These are phyloP conservation scores for Thera britannica DNA, from an alignment of 2,888 invertebrate genomes.

Conservation along the genomic window DNA sequence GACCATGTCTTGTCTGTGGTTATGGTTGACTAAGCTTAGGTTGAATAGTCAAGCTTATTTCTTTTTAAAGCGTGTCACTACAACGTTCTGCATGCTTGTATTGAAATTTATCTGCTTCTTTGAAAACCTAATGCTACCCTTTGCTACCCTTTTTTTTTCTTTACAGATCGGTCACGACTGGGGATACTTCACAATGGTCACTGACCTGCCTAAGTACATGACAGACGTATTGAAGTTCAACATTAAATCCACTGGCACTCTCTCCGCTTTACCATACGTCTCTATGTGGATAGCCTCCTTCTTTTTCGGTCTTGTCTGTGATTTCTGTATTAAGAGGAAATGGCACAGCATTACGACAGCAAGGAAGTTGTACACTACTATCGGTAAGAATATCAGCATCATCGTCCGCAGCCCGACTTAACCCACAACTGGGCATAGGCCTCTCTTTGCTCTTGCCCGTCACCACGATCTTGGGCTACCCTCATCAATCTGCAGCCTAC, in stretches of 20 bases:
- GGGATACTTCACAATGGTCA: slow-evolving; percentile 89
- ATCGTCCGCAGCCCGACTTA: no score
- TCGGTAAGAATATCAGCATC: slow-evolving; percentile 77
- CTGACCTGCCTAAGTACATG: slow-evolving; percentile 89
- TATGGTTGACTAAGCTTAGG: no score
- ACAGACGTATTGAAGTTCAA: slow-evolving; percentile 87
- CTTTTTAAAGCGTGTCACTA: no score
- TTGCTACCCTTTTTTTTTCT: background rate
- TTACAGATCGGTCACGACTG: slow-evolving; percentile 87
- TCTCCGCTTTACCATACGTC: slow-evolving; percentile 87
- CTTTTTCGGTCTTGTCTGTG: slow-evolving; percentile 87
- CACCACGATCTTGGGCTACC: no score
- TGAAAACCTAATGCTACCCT: no score
- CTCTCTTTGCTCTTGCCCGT: no score
- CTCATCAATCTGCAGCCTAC: no score
- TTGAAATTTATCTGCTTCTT: background rate
- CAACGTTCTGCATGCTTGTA: background rate
- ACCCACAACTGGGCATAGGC: no score
- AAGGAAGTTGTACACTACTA: slow-evolving; percentile 87
- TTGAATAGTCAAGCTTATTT: no score
- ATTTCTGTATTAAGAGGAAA: slow-evolving; percentile 86
- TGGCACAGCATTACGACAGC: slow-evolving; percentile 83
- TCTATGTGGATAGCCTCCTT: slow-evolving; percentile 88
- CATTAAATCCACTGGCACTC: slow-evolving; percentile 86
- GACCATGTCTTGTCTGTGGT: no score